phyloP scores from a whole-genome alignment of 2,888 invertebrate species.

The Acrobeloides nanus region DNA sequence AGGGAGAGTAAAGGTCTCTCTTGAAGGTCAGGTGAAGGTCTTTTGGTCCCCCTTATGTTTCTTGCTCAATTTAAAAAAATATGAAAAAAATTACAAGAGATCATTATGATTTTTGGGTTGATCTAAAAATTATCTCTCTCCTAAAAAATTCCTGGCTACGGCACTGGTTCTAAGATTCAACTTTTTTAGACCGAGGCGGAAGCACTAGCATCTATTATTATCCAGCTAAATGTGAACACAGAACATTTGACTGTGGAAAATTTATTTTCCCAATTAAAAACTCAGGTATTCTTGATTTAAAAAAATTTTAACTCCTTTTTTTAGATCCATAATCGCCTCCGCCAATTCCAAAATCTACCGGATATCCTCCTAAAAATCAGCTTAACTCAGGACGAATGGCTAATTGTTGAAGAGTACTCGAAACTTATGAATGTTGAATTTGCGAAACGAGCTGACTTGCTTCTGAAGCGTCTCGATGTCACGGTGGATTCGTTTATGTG shows the following conservation, averaged over 20 bases:
- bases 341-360: neutral
- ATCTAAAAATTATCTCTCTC: too few species aligned
- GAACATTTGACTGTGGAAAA: neutral
- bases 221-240: neutral
- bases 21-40: too few species aligned
- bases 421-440: constrained; percentile 75
- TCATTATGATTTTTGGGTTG: too few species aligned
- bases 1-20: too few species aligned
- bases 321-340: neutral
- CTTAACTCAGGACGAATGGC: constrained; percentile 67
- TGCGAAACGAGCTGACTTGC: constrained; percentile 71
- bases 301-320: neutral
- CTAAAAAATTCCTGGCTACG: too few species aligned
- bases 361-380: neutral
- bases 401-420: constrained; percentile 66
- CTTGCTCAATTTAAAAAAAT: too few species aligned
- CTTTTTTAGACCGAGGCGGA: neutral
- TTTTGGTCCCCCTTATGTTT: too few species aligned
- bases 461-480: constrained; percentile 83
- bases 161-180: too few species aligned
- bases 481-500: constrained; percentile 85
- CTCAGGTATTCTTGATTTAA: neutral
- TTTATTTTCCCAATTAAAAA: neutral
- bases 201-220: neutral
- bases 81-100: too few species aligned